phyloP scores from a whole-genome alignment of 2,113 vertebrate species.

The Cygnus atratus region DNA sequence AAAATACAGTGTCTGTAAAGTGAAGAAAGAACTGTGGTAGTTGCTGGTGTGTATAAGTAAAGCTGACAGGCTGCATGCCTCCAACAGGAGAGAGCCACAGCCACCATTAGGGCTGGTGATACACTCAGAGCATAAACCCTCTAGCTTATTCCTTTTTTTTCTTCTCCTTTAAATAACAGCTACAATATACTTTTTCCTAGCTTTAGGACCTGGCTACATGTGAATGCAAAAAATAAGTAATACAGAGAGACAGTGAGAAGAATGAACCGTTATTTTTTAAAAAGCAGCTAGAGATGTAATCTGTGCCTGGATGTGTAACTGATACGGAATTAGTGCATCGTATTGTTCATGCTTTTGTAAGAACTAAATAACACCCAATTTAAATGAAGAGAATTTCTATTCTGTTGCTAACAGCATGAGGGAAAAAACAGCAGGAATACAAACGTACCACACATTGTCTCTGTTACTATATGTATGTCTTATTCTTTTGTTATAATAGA shows the following conservation, averaged over 20 bases:
- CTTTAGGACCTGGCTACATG: background rate
- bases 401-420: background rate
- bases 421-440: background rate
- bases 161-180: background rate
- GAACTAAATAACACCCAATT: background rate
- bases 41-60: background rate
- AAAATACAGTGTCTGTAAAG: background rate
- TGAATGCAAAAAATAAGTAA: background rate
- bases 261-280: background rate
- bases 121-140: background rate
- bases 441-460: background rate
- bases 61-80: background rate
- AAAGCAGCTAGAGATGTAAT: background rate
- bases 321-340: accelerated
- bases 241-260: background rate
- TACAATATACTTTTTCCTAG: background rate
- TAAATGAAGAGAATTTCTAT: background rate
- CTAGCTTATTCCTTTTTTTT: background rate
- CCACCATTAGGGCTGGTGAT: background rate
- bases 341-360: background rate
- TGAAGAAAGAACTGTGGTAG: background rate
- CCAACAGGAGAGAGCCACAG: background rate
- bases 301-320: background rate
- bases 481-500: background rate
- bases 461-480: background rate